Evolutionary conservation across 2,888 invertebrate genomes (phyloP), one percentile per base, ranked within the genome.

Genomic region (Apoda limacodes): DNA sequence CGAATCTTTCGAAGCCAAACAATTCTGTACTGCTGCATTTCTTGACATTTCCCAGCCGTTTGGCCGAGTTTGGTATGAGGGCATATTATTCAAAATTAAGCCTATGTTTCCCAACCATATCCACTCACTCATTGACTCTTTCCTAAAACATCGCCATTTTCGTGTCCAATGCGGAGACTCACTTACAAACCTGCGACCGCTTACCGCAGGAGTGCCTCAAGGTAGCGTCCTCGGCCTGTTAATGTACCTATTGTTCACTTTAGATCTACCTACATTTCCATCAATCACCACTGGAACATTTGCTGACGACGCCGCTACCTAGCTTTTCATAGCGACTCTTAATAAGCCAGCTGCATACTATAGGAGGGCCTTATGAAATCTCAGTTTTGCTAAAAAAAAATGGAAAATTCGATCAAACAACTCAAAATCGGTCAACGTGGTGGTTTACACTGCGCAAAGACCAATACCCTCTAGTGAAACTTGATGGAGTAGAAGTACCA

Each of bases 151-250:
- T 22, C 5, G 22, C 5, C n/a, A 22, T 24, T 24, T 24, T 7
- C 5, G 11, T 4, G 13, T 13, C 6, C 5, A 24, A 24, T n/a
- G 13, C 3, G 13, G 13, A 12, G 24, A 24, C 4, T 11, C 11
- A 4, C 7, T 10, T 11, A 12, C 13, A 24, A 12, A 24, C 4
- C 24, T 12, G 6, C 5, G 13, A 7, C 5, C 11, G 12, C 6
- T 24, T 7, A 7, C 13, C 5, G 11, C 24, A 24, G 12, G 24
- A 11, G 23, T 35, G 4, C 28, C 35, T 2, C 31, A 32, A 29
- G 35, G 32, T 6, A 36, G 35, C 13, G 29, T 36, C 10, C 23
- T 36, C 22, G 35, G 35, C 7, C 35, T 29, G 7, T 20, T 29
- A 19, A 22, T 32, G 5, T 36, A 36, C 28, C 14, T 36, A 11